Evolutionary conservation across 2,888 invertebrate genomes (phyloP).

Genomic region (Hirtodrosophila histrioides): DNA sequence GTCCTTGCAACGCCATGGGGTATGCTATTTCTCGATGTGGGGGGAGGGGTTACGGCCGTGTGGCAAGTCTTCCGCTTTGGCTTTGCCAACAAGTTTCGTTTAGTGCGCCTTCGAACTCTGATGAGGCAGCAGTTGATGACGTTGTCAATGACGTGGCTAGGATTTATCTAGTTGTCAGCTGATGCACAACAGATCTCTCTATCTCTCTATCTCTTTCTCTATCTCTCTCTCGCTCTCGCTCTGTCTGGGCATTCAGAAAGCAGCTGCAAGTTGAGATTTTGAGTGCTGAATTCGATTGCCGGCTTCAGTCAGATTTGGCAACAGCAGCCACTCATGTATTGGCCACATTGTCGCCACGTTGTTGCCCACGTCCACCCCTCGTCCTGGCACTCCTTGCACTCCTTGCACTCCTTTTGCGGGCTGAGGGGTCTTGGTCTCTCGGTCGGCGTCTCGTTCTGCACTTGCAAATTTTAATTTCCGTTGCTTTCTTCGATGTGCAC

Average conservation of each 20-base stretch:
- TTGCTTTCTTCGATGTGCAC: conserved; percentile 74
- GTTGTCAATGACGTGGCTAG: conserved; percentile 47
- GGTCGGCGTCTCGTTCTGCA: conserved; percentile 31
- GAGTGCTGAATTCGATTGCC: conserved; percentile 40
- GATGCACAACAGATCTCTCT: conserved; percentile 44
- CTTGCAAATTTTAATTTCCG: conserved; percentile 82
- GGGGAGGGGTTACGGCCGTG: neutral
- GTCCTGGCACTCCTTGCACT: too few relatives aligned
- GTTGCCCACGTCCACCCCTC: neutral
- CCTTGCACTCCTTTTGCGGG: neutral
- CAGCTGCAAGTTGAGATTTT: conserved; percentile 33
- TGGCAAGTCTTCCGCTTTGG: too few relatives aligned
- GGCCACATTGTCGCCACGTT: conserved; percentile 42
- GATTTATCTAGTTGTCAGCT: conserved; percentile 34
- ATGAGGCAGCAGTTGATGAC: conserved; percentile 37
- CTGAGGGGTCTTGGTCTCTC: neutral
- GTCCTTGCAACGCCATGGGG: conserved; percentile 64
- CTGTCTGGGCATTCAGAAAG: conserved; percentile 43
- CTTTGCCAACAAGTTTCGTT: conserved; percentile 15
- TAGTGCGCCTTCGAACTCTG: conserved; percentile 12
- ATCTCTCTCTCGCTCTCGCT: neutral
- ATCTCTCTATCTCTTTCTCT: neutral
- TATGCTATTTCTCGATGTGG: too few relatives aligned
- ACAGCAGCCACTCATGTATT: conserved; percentile 28
- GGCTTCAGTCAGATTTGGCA: conserved; percentile 37